phyloP scores from a whole-genome alignment of 2,797 vertebrate species.

The Dendrocincla tyrannina region DNA sequence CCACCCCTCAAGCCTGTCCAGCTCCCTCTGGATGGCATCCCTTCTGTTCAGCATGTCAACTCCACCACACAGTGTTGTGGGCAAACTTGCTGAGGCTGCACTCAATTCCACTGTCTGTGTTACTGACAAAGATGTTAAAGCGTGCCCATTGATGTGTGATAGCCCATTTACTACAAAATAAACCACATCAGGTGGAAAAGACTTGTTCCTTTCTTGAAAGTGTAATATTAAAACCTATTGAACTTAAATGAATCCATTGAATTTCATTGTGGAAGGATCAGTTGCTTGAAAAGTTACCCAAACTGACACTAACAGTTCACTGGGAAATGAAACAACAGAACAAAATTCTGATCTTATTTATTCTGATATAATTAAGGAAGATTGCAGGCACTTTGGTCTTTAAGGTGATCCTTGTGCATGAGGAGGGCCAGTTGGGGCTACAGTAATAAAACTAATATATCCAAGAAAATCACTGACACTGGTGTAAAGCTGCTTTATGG shows the following conservation, averaged over 20 bases:
- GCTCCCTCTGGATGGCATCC: neutral
- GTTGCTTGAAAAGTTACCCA: slow-evolving; percentile 14
- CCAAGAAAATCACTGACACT: neutral
- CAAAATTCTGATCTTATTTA: slow-evolving; percentile 37
- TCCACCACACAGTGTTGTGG: neutral
- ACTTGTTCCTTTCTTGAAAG: neutral
- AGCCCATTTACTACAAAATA: neutral
- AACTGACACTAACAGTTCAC: neutral
- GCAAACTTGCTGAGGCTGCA: neutral
- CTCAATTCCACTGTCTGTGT: neutral
- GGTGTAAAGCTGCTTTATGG: neutral
- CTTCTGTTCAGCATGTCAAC: neutral
- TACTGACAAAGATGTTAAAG: neutral
- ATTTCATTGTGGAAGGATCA: slow-evolving; percentile 1
- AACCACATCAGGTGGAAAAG: neutral
- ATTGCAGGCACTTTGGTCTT: neutral
- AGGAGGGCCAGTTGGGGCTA: neutral
- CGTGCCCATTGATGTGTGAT: neutral
- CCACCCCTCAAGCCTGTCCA: neutral
- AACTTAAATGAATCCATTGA: slow-evolving; percentile 7
- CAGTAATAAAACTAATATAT: slow-evolving; percentile 4
- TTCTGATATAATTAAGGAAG: slow-evolving; percentile 20
- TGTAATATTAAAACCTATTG: neutral
- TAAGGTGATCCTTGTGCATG: neutral
- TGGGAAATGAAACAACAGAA: slow-evolving; percentile 28